Evolutionary conservation across 2,888 invertebrate genomes (phyloP).

Genomic region (Anoplius nigerrimus): DNA sequence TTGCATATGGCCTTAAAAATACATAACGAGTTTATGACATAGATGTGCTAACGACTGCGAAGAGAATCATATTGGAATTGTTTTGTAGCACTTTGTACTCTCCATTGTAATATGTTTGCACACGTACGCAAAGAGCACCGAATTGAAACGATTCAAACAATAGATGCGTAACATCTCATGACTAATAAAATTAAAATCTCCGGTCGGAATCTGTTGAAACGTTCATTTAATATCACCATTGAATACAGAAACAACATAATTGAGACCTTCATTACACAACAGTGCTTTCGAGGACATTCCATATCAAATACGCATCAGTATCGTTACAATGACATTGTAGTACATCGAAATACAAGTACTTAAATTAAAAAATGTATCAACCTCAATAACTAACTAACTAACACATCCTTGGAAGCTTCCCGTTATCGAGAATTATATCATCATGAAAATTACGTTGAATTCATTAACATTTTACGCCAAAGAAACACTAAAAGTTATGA

Average conservation of each 20-base stretch:
- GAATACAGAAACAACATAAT: too few relatives aligned
- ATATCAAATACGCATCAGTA: too few relatives aligned
- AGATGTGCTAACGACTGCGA: constrained; percentile 51
- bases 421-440: not conserved
- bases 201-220: not conserved
- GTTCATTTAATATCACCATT: not conserved
- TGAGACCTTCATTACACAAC: too few relatives aligned
- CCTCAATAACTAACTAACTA: not conserved
- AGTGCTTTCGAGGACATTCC: too few relatives aligned
- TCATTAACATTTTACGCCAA: not conserved
- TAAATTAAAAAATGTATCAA: not conserved
- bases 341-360: too few relatives aligned
- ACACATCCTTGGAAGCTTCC: not conserved
- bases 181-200: constrained; percentile 35
- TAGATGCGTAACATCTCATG: constrained; percentile 50
- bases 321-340: too few relatives aligned
- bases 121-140: constrained; percentile 50
- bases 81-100: constrained; percentile 66
- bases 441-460: not conserved
- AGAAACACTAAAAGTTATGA: constrained; percentile 37
- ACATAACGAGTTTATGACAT: constrained; percentile 51
- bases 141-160: constrained; percentile 39
- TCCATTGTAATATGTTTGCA: constrained; percentile 61
- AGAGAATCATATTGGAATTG: constrained; percentile 63
- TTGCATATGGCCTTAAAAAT: constrained; percentile 67